These are phyloP conservation scores for Drosophila bocqueti DNA, from an alignment of 1,140 invertebrate species.

Conservation along the genomic window DNA sequence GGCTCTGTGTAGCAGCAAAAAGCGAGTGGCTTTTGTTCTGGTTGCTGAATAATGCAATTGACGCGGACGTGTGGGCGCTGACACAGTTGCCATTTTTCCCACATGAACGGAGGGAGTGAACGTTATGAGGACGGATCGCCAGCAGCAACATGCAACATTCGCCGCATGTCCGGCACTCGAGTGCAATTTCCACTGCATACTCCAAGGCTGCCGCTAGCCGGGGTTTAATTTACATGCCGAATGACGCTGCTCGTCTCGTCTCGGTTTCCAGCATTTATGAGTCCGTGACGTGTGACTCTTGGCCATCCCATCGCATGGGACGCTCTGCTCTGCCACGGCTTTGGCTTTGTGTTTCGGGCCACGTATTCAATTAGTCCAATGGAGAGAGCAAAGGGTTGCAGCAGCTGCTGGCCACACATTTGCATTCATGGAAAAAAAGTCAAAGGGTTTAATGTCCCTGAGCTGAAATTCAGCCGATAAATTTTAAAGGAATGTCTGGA, in stretches of 20 bases:
- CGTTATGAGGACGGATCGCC: background rate
- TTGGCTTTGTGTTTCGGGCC: constrained; percentile 46
- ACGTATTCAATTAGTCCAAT: constrained; percentile 69
- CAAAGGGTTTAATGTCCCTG: constrained; percentile 6
- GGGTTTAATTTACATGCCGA: constrained; percentile 73
- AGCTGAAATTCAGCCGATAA: background rate
- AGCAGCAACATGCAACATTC: constrained; percentile 50
- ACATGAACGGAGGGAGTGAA: constrained; percentile 25
- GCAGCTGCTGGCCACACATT: constrained; percentile 15
- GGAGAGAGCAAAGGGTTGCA: constrained; percentile 31
- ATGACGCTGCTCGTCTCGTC: constrained; percentile 43
- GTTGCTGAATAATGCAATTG: constrained; percentile 51
- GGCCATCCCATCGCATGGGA: constrained; percentile 3
- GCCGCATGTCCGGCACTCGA: constrained; percentile 49
- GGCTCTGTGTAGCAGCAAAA: constrained; percentile 4
- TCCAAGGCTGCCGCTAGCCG: constrained; percentile 57
- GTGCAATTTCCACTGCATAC: constrained; percentile 65
- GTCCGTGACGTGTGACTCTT: constrained; percentile 56
- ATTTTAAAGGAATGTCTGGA: too few relatives aligned
- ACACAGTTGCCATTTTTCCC: constrained; percentile 67
- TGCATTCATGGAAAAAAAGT: constrained; percentile 16
- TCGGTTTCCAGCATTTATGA: constrained; percentile 46
- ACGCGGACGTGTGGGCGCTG: constrained; percentile 26
- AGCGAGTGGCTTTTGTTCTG: constrained; percentile 49
- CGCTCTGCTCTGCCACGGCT: background rate